phyloP scores from a whole-genome alignment of 2,113 vertebrate species.

The Gavia stellata region DNA sequence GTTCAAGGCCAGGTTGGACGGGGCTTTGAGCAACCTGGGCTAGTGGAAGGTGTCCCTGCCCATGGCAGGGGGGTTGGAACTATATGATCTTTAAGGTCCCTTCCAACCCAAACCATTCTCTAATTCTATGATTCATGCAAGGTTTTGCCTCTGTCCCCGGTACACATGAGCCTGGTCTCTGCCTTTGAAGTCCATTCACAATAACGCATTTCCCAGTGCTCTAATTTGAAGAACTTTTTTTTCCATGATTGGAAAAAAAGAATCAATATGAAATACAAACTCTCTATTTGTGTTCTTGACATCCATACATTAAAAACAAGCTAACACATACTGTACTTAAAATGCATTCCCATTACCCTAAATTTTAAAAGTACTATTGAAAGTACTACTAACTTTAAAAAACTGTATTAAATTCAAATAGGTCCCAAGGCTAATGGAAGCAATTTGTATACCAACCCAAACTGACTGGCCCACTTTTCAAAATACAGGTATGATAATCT shows the following conservation, averaged over 20 bases:
- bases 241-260: background rate
- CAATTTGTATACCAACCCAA: slow-evolving; percentile 84
- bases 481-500: slow-evolving; percentile 87
- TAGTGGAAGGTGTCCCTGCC: too few species aligned
- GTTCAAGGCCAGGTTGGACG: too few species aligned
- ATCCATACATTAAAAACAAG: slow-evolving; percentile 75
- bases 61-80: too few species aligned
- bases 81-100: too few species aligned
- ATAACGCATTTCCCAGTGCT: background rate
- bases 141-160: background rate
- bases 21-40: too few species aligned
- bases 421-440: slow-evolving; percentile 86
- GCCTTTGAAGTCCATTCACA: background rate
- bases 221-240: background rate
- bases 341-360: slow-evolving; percentile 78
- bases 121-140: too few species aligned
- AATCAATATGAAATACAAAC: slow-evolving; percentile 47
- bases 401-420: slow-evolving; percentile 83
- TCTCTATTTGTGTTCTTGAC: slow-evolving; percentile 64
- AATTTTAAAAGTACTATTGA: slow-evolving; percentile 78
- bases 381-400: slow-evolving; percentile 76
- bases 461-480: slow-evolving; percentile 84
- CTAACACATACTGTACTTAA: slow-evolving; percentile 67
- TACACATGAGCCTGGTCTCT: accelerated
- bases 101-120: too few species aligned